Conservation (phyloP, 1,140 invertebrate genomes). For the Condylostylus longicornis region DNA sequence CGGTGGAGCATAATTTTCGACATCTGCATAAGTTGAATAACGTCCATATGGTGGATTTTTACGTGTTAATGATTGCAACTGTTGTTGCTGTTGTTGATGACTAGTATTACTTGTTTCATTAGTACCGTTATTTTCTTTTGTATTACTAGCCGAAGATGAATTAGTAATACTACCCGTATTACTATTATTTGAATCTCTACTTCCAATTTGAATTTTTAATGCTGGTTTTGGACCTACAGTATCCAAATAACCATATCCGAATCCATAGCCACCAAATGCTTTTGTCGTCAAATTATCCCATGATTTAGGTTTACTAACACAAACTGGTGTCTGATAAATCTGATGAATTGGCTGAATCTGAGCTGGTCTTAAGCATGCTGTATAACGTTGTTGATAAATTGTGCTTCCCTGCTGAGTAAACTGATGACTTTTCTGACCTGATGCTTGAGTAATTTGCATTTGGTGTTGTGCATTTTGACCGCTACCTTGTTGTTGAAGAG, state of each 20-base stretch:
- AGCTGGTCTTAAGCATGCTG: too few species aligned
- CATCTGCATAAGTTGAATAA: conserved; percentile 31
- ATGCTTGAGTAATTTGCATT: conserved; percentile 8
- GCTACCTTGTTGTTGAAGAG: conserved; percentile 23
- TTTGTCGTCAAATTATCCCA: conserved; percentile 77
- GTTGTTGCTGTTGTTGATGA: conserved; percentile 30
- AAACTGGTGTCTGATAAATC: conserved; percentile 34
- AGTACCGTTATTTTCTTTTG: too few species aligned
- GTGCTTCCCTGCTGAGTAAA: conserved; percentile 28
- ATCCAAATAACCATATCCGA: conserved; percentile 67
- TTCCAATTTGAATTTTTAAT: conserved; percentile 35
- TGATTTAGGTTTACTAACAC: conserved; percentile 57
- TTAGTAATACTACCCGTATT: conserved; percentile 33
- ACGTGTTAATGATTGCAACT: conserved; percentile 34
- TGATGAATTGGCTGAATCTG: conserved; percentile 35
- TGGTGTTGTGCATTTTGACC: conserved; percentile 13
- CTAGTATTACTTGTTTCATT: too few species aligned
- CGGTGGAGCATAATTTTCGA: conserved; percentile 30
- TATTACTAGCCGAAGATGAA: too few species aligned
- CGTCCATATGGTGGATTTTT: conserved; percentile 36
- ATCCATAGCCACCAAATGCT: conserved; percentile 65
- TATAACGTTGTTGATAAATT: conserved; percentile 24
- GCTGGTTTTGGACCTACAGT: conserved; percentile 39
- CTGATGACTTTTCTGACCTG: conserved; percentile 17
- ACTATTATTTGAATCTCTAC: too few species aligned